Evolutionary conservation across 2,888 invertebrate genomes (phyloP), one percentile per base, ranked within the genome.

Genomic region (Sthenelais limicola): DNA sequence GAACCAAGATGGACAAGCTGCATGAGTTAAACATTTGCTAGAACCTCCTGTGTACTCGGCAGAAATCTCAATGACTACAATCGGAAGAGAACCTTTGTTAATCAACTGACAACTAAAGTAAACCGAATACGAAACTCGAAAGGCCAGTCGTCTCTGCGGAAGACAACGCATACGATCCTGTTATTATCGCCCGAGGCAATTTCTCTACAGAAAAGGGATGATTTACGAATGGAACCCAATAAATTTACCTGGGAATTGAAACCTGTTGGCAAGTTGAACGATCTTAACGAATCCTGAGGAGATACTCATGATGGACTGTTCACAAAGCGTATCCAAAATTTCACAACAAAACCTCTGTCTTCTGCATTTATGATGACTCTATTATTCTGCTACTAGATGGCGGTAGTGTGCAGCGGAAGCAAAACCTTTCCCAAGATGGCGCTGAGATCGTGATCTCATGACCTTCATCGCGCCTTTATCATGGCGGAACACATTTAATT

Each of bases 211-310:
- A 48, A 12, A 12, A 15, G 15, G 43, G 15, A 43, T 15, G 15
- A 15, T 43, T 15, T 9, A 9, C 15, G 15, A 43, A 43, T 15
- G 15, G 43, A 12, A 43, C 9, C 43, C 43, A 9, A 43, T 43
- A 43, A 9, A 49, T 33, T 32, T 30, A 56, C 56, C 56, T 56
- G 56, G 56, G 33, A 56, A 56, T 1, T 33, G 32, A 33, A 56
- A 56, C n/a, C 56, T 28, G 21, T 56, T 56, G 15, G 56, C 56
- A 32, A 28, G 30, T 24, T 56, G 56, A 30, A 56, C 56, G 5
- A 56, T 56, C 56, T 28, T 56, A 5, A 56, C 32, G 21, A 33
- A 56, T 3, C 32, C 56, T 28, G 56, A 18, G 1, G 28, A 32
- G 21, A 1, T 15, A 28, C 30, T 30, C 56, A 56, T 56, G 1